A percentile compares a stretch with the other conserved stretches of the same genome.
Evolutionary conservation across 2,888 invertebrate species (phyloP).

Genomic region (Leucophora obtusa): DNA sequence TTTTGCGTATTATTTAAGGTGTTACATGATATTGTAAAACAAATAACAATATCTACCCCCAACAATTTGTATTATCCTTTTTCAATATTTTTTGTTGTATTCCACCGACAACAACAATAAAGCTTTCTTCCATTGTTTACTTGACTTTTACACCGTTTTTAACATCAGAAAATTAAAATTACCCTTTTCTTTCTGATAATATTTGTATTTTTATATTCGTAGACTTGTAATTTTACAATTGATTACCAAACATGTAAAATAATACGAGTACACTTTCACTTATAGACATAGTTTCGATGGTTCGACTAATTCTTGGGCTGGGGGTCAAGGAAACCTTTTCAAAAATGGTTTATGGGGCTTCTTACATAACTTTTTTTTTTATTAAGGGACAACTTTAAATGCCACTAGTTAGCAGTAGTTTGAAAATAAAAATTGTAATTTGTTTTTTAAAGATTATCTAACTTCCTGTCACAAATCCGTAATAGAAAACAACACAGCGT

Average conservation of each 20-base stretch:
- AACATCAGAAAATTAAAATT: slow-evolving; percentile 39
- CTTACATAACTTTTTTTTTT: background rate
- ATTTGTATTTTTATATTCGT: slow-evolving; percentile 1
- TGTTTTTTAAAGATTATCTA: slow-evolving; percentile 51
- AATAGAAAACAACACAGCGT: slow-evolving; percentile 23
- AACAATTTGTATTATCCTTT: slow-evolving; percentile 48
- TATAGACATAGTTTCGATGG: slow-evolving; percentile 47
- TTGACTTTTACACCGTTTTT: slow-evolving; percentile 56
- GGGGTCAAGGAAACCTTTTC: slow-evolving; percentile 61
- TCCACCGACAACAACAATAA: slow-evolving; percentile 16
- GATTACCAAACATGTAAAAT: slow-evolving; percentile 50
- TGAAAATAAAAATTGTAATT: slow-evolving; percentile 24
- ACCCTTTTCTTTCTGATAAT: slow-evolving; percentile 30
- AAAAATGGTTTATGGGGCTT: slow-evolving; percentile 56
- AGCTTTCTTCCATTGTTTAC: slow-evolving; percentile 43
- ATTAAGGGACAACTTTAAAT: slow-evolving; percentile 23
- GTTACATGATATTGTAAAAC: slow-evolving; percentile 58
- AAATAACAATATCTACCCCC: slow-evolving; percentile 56
- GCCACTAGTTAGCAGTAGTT: background rate
- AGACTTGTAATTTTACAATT: slow-evolving; percentile 56
- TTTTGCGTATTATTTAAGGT: slow-evolving; percentile 56
- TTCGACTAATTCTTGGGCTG: background rate
- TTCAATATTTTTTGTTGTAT: slow-evolving; percentile 4
- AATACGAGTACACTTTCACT: slow-evolving; percentile 61
- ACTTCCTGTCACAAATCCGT: slow-evolving; percentile 62